Evolutionary conservation across 1,140 invertebrate genomes (phyloP).

Genomic region (Ceratina japonica): DNA sequence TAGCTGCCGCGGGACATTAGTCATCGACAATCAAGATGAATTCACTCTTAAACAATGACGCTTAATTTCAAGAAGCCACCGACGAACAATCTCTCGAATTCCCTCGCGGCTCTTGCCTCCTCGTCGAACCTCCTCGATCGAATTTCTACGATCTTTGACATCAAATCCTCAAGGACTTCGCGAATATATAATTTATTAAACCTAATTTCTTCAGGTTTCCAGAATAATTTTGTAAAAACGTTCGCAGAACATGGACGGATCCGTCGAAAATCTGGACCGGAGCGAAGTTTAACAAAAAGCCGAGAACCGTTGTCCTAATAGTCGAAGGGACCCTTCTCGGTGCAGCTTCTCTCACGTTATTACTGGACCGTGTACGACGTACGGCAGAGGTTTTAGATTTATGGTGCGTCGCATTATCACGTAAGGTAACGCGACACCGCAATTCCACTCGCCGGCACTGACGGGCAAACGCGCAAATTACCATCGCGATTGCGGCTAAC

Average conservation of each 20-base stretch:
- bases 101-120: constrained; percentile 3
- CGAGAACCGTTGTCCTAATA: background rate
- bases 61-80: constrained; percentile 71
- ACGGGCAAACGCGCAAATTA: constrained; percentile 68
- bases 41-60: constrained; percentile 72
- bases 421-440: constrained; percentile 64
- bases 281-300: no score
- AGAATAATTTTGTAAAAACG: no score
- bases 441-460: constrained; percentile 62
- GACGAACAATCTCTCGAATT: constrained; percentile 65
- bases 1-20: constrained; percentile 62
- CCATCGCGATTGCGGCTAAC: constrained; percentile 65
- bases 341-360: constrained; percentile 54
- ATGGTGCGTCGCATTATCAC: constrained; percentile 64
- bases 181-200: no score
- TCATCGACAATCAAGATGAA: constrained; percentile 72
- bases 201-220: no score
- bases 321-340: background rate
- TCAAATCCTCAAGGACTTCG: no score
- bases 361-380: constrained; percentile 23
- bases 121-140: no score
- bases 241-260: no score
- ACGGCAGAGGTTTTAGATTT: constrained; percentile 36
- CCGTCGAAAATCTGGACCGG: no score
- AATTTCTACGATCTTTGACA: no score